These are phyloP conservation scores for Phainopepla nitens DNA, from an alignment of 2,113 vertebrate species.

Conservation along the genomic window DNA sequence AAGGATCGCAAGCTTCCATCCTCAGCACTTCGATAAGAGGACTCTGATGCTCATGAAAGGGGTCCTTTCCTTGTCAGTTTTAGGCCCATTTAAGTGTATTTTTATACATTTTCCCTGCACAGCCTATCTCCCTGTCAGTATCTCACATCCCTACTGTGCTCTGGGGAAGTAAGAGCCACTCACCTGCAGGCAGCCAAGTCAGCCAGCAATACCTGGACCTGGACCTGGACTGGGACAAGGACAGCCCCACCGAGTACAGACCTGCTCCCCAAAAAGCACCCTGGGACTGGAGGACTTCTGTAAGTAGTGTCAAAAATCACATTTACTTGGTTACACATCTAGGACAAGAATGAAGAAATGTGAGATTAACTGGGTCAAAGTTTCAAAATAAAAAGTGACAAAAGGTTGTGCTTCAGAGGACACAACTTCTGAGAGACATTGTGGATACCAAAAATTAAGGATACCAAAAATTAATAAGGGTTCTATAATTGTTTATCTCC, in stretches of 20 bases:
- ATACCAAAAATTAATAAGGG: neutral
- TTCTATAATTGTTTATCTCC: neutral
- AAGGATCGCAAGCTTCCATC: neutral
- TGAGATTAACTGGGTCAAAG: neutral
- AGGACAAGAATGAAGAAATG: neutral
- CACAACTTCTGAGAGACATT: neutral
- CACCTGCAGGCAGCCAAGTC: neutral
- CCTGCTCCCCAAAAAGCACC: neutral
- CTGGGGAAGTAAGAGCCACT: neutral
- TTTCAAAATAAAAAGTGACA: neutral
- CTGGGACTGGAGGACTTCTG: neutral
- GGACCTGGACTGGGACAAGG: neutral
- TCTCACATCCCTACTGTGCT: neutral
- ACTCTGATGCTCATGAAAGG: neutral
- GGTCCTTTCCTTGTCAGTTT: neutral
- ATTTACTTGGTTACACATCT: neutral
- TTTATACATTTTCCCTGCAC: neutral
- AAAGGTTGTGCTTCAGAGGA: neutral
- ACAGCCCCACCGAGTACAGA: neutral
- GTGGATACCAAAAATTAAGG: neutral
- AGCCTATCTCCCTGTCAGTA: neutral
- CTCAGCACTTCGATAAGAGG: neutral
- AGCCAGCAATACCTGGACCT: neutral
- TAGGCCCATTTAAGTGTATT: neutral
- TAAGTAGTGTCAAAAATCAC: neutral